These are phyloP conservation scores for Diacarnus erythraeanus DNA, from an alignment of 37 sponge, comb jelly and placozoan genomes.

Conservation along the genomic window DNA sequence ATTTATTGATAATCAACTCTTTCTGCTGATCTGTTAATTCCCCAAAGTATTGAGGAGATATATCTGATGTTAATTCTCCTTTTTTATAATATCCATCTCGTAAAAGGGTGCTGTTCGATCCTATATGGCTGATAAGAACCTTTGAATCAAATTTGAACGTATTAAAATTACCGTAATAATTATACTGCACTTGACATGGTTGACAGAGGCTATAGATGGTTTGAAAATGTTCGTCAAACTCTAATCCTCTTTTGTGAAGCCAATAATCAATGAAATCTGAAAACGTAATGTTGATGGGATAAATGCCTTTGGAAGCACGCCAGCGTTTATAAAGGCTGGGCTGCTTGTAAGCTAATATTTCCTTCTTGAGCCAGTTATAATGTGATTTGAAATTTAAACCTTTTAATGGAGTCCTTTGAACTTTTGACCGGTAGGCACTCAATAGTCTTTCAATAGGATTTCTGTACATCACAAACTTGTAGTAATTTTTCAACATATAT, in stretches of 20 bases:
- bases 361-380: conserved; percentile 24
- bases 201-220: conserved; percentile 17
- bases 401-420: neutral
- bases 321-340: conserved; percentile 2
- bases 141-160: conserved; percentile 16
- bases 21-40: neutral
- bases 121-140: conserved; percentile 11
- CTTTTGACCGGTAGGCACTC: conserved; percentile 26
- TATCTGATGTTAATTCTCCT: neutral
- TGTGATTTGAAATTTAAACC: conserved; percentile 21
- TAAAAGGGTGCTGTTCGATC: neutral
- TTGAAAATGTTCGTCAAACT: conserved; percentile 34
- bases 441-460: conserved; percentile 32
- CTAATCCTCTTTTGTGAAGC: neutral
- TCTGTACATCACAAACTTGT: conserved; percentile 41
- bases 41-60: neutral
- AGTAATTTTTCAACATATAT: neutral
- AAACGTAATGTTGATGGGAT: neutral
- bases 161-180: conserved; percentile 40
- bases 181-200: conserved; percentile 24
- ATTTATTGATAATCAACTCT: neutral
- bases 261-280: conserved; percentile 26
- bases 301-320: neutral
- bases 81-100: conserved; percentile 17
- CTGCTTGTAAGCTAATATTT: conserved; percentile 6